Base-by-base conservation (phyloP, 2,888 invertebrate genomes). In the Branchipolynoe longqiensis region DNA sequence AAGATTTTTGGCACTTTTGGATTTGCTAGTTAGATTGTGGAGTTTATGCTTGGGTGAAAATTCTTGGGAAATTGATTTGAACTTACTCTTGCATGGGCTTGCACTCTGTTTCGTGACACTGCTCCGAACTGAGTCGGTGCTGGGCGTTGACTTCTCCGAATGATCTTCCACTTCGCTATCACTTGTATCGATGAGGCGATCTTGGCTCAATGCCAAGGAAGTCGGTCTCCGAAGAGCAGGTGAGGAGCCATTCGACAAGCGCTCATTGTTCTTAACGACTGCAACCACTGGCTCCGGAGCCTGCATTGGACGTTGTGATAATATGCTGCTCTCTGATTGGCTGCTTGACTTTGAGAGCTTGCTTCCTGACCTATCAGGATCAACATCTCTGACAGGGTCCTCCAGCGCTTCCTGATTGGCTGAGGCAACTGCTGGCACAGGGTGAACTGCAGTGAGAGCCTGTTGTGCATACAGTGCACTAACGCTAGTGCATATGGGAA, bases 321-420 rank as follows among this genome's bases (percentile, higher is more conserved):
- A 33, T 25, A 78, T 48, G 18, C 78, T 78, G 28, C 78, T 78
- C 54, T 78, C 78, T 31, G 78, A 78, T 78, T 78, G 78, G 78
- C 78, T 78, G 28, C 78, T 78, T 12, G 78, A 40, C 48, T 48
- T 40, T 12, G 78, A 78, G 8, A 78, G 48, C 25, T 78, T 40
- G 25, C 40, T 40, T 33, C n/a, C 73, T 25, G 73, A 73, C 73
- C 73, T 73, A 38, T 78, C 78, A 25, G 78, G 41, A 18, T 78
- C 78, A 48, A 31, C n/a, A 48, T 78, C 78, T 48, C 78, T 78
- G 12, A 78, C 78, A 31, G 78, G 54, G 4, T 48, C 48, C 8
- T 78, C 78, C 0, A 48, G 22, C 18, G n/a, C 6, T 25, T 78
- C 78, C 54, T 73, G 40, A 36, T 73, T 73, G 22, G 22, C 6